Conservation (phyloP, 2,888 invertebrate genomes). For the Melikaiella ostensackeni region DNA sequence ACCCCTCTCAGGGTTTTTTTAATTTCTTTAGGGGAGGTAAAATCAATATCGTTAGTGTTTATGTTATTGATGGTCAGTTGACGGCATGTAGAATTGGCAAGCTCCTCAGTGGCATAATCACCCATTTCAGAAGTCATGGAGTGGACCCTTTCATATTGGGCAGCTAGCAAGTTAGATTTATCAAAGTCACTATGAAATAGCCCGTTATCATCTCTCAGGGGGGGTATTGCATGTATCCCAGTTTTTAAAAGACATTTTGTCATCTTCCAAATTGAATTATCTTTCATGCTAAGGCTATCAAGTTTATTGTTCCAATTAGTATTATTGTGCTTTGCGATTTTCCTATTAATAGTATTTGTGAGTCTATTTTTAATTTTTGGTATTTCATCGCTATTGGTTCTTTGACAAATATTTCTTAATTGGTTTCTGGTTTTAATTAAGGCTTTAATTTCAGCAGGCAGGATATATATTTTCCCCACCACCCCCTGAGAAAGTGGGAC, state of each 20-base stretch:
- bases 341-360: no score
- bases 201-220: no score
- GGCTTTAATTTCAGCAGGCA: conserved; percentile 23
- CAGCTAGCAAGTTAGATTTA: neutral
- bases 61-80: neutral
- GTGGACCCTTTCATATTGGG: conserved; percentile 48
- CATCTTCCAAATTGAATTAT: conserved; percentile 44
- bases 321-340: conserved; percentile 41
- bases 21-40: neutral
- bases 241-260: conserved; percentile 47
- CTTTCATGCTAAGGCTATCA: conserved; percentile 40
- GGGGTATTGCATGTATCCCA: no score
- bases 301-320: conserved; percentile 45
- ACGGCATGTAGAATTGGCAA: neutral
- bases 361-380: no score
- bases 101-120: neutral
- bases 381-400: neutral
- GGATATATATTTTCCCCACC: neutral
- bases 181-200: no score
- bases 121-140: conserved; percentile 13
- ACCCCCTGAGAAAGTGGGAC: conserved; percentile 2
- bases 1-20: neutral
- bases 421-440: conserved; percentile 48
- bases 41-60: neutral
- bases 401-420: conserved; percentile 41